Evolutionary conservation across 2,797 vertebrate species (phyloP).

Genomic region (Karalla daura): DNA sequence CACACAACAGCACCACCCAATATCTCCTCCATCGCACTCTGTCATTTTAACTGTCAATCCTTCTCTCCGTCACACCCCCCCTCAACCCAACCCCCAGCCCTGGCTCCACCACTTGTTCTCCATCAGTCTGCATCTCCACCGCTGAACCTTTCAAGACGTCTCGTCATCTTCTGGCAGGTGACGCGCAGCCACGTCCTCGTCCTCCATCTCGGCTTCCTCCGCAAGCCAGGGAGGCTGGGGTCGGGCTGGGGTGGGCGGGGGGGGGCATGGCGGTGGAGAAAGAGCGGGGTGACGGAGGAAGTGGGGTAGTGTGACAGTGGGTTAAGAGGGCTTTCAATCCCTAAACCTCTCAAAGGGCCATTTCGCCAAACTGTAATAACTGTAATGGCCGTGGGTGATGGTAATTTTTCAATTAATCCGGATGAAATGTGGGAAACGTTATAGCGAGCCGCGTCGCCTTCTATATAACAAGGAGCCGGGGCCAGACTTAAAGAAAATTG

Average conservation of each 20-base stretch:
- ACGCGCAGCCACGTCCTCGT: conserved; percentile 14
- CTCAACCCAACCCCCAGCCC: too few species aligned
- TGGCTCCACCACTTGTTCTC: too few species aligned
- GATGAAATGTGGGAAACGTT: conserved; percentile 67
- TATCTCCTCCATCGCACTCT: conserved; percentile 39
- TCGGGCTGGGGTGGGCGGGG: not conserved
- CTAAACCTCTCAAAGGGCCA: conserved; percentile 37
- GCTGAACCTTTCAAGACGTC: conserved; percentile 38
- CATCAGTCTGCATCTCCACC: conserved; percentile 22
- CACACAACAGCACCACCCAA: conserved; percentile 7
- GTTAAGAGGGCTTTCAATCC: conserved; percentile 41
- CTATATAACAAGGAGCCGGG: conserved; percentile 42
- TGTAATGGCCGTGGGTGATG: conserved; percentile 72
- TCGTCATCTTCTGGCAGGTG: conserved; percentile 16
- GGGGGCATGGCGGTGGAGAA: not conserved
- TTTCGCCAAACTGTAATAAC: conserved; percentile 64
- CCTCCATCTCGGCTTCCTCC: not conserved
- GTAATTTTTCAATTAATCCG: conserved; percentile 79
- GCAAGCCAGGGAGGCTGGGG: conserved; percentile 8
- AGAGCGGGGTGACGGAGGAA: not conserved
- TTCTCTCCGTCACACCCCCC: conserved; percentile 35
- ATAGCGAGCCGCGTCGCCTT: conserved; percentile 40
- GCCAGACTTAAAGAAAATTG: conserved; percentile 34
- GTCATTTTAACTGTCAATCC: conserved; percentile 59
- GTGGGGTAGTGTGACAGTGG: not conserved